phyloP scores from a whole-genome alignment of 2,797 vertebrate genomes.

The Neopelma chrysocephalum region DNA sequence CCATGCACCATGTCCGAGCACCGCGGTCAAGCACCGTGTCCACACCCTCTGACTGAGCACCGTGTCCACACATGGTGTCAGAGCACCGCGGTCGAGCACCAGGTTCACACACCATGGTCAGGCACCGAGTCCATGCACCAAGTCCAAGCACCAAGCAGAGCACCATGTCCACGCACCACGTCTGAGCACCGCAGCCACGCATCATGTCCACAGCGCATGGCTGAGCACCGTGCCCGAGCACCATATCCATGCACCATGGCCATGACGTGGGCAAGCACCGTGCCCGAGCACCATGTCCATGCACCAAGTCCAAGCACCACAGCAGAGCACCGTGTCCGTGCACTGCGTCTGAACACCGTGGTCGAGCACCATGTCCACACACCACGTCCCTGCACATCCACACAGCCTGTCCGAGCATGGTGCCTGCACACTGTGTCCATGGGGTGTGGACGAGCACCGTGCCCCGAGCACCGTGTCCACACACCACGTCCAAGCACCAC shows the following conservation, averaged over 20 bases:
- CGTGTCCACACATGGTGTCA: accelerated
- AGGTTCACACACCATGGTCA: background rate
- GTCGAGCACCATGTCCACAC: accelerated
- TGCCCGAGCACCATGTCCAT: background rate
- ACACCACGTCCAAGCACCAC: background rate
- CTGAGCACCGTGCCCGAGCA: background rate
- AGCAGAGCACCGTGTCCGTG: background rate
- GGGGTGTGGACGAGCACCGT: background rate
- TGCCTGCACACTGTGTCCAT: background rate
- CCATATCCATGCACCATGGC: accelerated
- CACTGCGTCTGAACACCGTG: accelerated
- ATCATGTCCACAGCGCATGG: accelerated
- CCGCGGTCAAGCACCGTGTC: background rate
- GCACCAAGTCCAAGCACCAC: accelerated
- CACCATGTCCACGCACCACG: background rate
- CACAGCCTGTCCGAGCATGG: accelerated
- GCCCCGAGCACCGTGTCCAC: background rate
- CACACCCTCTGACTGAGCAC: accelerated
- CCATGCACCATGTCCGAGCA: accelerated
- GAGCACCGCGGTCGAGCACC: background rate
- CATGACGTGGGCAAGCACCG: background rate
- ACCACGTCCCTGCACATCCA: background rate
- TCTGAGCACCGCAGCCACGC: accelerated
- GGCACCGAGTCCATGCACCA: accelerated
- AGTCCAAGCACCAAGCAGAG: background rate